Percentiles rank a stretch among this genome's conserved stretches.
phyloP scores from a whole-genome alignment of 2,113 vertebrate genomes.

The Corvus cornix region DNA sequence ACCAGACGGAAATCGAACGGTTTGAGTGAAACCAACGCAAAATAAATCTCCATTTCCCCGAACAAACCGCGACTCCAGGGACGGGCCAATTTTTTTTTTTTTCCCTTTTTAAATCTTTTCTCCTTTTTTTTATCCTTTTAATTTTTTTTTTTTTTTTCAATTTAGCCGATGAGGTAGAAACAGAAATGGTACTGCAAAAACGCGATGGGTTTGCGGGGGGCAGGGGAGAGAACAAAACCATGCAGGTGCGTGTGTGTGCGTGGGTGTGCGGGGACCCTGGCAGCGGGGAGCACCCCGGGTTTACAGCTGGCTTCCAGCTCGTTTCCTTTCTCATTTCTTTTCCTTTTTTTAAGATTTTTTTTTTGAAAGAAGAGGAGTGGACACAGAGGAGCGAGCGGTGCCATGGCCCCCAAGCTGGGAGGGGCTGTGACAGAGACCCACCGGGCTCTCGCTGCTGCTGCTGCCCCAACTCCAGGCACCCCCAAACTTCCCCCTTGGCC shows the following conservation, averaged over 20 bases:
- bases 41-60: constrained; percentile 24
- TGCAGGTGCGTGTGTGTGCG: constrained; percentile 51
- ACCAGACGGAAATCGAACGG: constrained; percentile 40
- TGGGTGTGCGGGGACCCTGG: background rate
- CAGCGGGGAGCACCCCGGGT: background rate
- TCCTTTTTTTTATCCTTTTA: background rate
- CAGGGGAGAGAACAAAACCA: constrained; percentile 72
- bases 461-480: background rate
- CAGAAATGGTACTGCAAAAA: constrained; percentile 82
- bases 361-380: background rate
- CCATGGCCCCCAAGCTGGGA: background rate
- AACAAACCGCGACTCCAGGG: constrained; percentile 62
- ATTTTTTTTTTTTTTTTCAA: background rate
- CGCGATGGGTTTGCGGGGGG: constrained; percentile 44
- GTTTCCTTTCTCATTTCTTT: background rate
- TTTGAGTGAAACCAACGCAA: constrained; percentile 17
- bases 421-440: background rate
- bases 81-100: constrained; percentile 30
- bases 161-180: constrained; percentile 89
- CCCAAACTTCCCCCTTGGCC: background rate
- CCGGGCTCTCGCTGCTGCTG: background rate
- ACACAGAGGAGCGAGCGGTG: background rate
- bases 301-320: constrained; percentile 17
- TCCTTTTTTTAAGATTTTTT: background rate
- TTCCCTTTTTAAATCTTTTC: background rate